Conservation (phyloP, 2,113 vertebrate genomes). For the Coreoperca whiteheadi region DNA sequence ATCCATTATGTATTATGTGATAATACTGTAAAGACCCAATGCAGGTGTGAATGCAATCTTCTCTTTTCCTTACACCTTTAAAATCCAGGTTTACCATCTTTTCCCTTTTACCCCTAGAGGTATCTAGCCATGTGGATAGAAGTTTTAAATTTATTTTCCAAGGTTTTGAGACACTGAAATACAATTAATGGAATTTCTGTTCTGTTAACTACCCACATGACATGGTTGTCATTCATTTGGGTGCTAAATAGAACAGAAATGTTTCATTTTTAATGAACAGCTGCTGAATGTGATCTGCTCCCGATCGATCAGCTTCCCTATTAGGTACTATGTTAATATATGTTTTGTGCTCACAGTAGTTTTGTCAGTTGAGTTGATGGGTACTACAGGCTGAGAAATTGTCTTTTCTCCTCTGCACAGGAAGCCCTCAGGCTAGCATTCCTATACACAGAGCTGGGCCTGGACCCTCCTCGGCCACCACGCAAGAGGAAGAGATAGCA, state of each 20-base stretch:
- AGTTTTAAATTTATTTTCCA: not conserved
- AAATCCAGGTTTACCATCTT: not conserved
- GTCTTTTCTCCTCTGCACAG: slow-evolving; percentile 79
- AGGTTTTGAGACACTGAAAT: not conserved
- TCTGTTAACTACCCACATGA: not conserved
- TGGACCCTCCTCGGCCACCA: slow-evolving; percentile 68
- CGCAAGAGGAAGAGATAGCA: slow-evolving; percentile 56
- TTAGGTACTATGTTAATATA: not conserved
- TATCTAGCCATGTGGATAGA: not conserved
- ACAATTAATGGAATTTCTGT: not conserved
- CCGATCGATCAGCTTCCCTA: too few relatives aligned
- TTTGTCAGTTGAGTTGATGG: not conserved
- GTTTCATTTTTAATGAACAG: not conserved
- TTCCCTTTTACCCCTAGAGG: too few relatives aligned
- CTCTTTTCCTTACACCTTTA: too few relatives aligned
- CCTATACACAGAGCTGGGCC: slow-evolving; percentile 88
- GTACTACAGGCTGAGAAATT: not conserved
- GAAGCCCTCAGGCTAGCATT: slow-evolving; percentile 91
- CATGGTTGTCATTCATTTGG: not conserved
- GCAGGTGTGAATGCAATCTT: not conserved
- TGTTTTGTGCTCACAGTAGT: not conserved
- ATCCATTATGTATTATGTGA: not conserved
- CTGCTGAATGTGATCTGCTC: too few relatives aligned
- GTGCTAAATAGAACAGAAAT: too few relatives aligned
- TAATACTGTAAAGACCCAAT: not conserved